Evolutionary conservation across 2,113 vertebrate genomes (phyloP).

Genomic region (Ginglymostoma cirratum): DNA sequence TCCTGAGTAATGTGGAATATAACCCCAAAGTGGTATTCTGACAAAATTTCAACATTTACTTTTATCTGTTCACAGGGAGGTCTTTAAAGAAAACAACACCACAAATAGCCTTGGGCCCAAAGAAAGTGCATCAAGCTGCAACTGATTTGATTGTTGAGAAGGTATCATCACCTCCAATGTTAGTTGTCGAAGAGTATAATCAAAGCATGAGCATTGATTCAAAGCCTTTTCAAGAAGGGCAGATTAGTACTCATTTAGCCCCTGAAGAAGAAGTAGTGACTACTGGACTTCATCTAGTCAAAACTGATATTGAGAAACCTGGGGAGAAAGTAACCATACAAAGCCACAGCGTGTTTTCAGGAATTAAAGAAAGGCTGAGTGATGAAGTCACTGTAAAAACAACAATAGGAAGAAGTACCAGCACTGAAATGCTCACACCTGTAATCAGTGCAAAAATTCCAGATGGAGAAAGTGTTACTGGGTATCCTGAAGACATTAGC

Average conservation of each 20-base stretch:
- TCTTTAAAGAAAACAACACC: not conserved
- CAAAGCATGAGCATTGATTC: not conserved
- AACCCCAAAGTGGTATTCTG: not conserved
- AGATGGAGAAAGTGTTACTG: not conserved
- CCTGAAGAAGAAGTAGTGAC: not conserved
- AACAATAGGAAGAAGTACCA: not conserved
- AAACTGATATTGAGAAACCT: not conserved
- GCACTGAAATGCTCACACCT: not conserved
- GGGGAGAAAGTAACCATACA: not conserved
- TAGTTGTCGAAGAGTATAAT: not conserved
- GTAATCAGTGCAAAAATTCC: not conserved
- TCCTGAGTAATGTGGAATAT: not conserved
- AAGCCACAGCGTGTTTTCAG: not conserved
- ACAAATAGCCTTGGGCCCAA: not conserved
- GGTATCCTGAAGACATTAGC: not conserved
- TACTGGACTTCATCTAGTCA: not conserved
- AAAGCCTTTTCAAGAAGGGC: not conserved
- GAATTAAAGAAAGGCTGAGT: not conserved
- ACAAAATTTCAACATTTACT: not conserved
- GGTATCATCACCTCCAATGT: too few relatives aligned
- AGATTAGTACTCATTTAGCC: not conserved
- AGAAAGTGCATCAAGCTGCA: not conserved
- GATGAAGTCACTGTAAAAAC: not conserved
- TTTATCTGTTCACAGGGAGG: not conserved
- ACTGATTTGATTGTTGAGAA: not conserved